Evolutionary conservation across 2,797 vertebrate genomes (phyloP).

Genomic region (Anas flavirostris): DNA sequence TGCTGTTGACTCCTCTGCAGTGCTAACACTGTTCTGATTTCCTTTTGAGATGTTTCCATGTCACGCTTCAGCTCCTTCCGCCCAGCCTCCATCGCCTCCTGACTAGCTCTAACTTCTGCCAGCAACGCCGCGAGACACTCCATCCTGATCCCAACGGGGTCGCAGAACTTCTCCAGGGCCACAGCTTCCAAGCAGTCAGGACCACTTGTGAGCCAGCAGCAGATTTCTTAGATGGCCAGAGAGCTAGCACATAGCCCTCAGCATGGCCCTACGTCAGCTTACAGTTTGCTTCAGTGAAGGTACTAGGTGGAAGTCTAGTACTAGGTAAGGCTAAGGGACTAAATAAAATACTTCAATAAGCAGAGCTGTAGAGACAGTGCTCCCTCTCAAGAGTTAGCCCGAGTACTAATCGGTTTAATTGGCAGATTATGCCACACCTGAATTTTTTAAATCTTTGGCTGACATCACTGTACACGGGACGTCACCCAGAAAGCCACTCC

Average conservation of each 20-base stretch:
- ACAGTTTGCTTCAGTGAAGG: not conserved
- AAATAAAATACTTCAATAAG: not conserved
- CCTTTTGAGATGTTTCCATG: conserved; percentile 61
- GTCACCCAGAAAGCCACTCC: conserved; percentile 61
- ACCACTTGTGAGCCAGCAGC: not conserved
- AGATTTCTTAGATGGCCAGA: not conserved
- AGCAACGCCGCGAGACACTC: conserved; percentile 43
- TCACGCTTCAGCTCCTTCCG: conserved; percentile 69
- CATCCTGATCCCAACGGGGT: not conserved
- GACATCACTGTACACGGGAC: conserved; percentile 42
- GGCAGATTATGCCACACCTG: conserved; percentile 68
- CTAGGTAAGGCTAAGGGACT: not conserved
- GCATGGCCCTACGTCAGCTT: not conserved
- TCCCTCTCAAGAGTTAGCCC: conserved; percentile 36
- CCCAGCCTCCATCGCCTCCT: conserved; percentile 47
- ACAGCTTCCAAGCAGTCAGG: not conserved
- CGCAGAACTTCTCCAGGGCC: not conserved
- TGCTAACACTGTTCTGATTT: conserved; percentile 60
- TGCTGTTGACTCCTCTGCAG: conserved; percentile 67
- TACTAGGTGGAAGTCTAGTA: not conserved
- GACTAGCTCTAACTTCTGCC: conserved; percentile 50
- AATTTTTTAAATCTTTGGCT: conserved; percentile 69
- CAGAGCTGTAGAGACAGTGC: not conserved
- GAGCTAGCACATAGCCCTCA: not conserved
- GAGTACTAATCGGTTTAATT: conserved; percentile 66